phyloP scores from a whole-genome alignment of 1,140 invertebrate genomes.

The Melitaea cinxia region DNA sequence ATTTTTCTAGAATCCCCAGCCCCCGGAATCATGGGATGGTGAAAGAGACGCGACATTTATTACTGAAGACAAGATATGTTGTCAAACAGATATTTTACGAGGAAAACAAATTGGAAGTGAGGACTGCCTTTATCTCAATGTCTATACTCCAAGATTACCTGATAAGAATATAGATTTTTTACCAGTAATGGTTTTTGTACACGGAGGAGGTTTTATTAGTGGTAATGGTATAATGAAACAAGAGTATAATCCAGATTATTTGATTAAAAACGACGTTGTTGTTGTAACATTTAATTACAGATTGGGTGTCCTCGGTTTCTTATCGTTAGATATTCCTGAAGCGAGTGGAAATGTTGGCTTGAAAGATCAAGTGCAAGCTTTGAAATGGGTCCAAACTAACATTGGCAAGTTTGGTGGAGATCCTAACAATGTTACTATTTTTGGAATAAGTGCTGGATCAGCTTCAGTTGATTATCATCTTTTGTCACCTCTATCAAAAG shows the following conservation, averaged over 20 bases:
- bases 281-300: slow-evolving; percentile 84
- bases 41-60: slow-evolving; percentile 48
- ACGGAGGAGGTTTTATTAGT: slow-evolving; percentile 86
- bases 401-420: slow-evolving; percentile 68
- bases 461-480: slow-evolving; percentile 66
- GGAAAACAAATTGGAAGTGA: slow-evolving; percentile 43
- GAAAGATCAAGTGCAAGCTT: slow-evolving; percentile 70
- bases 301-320: slow-evolving; percentile 80
- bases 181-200: slow-evolving; percentile 88
- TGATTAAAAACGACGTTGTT: slow-evolving; percentile 82
- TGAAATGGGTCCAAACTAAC: slow-evolving; percentile 67
- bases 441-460: slow-evolving; percentile 78
- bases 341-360: slow-evolving; percentile 82
- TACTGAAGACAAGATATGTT: slow-evolving; percentile 30
- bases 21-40: slow-evolving; percentile 46
- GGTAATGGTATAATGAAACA: slow-evolving; percentile 74
- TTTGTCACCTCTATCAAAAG: slow-evolving; percentile 53
- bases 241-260: slow-evolving; percentile 67
- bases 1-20: slow-evolving; percentile 42
- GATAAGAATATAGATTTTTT: slow-evolving; percentile 45
- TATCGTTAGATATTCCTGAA: slow-evolving; percentile 62
- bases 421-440: slow-evolving; percentile 72
- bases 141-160: slow-evolving; percentile 48
- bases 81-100: slow-evolving; percentile 28
- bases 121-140: slow-evolving; percentile 60